phyloP scores from a whole-genome alignment of 35 echinoderm and acorn worm species.

The Diadema setosum region DNA sequence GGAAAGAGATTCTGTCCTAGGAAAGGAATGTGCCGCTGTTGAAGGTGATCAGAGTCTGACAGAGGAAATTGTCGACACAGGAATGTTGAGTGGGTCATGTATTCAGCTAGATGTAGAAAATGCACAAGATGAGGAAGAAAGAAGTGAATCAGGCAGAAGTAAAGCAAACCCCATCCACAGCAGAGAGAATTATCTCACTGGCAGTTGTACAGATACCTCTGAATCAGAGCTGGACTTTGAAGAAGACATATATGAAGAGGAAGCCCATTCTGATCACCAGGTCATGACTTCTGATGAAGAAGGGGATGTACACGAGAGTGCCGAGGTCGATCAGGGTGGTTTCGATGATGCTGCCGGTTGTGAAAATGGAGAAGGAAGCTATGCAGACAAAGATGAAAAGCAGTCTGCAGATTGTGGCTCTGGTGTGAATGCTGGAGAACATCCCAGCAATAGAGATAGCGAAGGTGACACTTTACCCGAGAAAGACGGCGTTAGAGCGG shows the following conservation, averaged over 20 bases:
- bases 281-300: not conserved
- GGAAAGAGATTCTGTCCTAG: not conserved
- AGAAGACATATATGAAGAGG: not conserved
- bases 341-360: not conserved
- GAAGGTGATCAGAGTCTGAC: not conserved
- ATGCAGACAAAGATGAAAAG: not conserved
- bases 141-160: not conserved
- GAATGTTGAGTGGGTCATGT: not conserved
- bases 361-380: not conserved
- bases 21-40: not conserved
- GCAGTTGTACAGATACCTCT: not conserved
- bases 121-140: not conserved
- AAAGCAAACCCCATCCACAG: not conserved
- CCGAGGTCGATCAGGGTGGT: not conserved
- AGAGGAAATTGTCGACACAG: not conserved
- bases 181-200: not conserved
- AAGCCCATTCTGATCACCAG: not conserved
- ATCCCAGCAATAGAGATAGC: no score
- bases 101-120: not conserved
- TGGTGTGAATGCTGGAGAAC: not conserved
- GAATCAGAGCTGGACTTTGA: not conserved
- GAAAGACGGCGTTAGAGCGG: no score
- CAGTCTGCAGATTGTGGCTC: not conserved
- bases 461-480: no score
- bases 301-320: not conserved